Percentiles rank a stretch among this genome's conserved stretches.
phyloP scores from a whole-genome alignment of 1,140 invertebrate genomes.

The Vanessa atalanta region DNA sequence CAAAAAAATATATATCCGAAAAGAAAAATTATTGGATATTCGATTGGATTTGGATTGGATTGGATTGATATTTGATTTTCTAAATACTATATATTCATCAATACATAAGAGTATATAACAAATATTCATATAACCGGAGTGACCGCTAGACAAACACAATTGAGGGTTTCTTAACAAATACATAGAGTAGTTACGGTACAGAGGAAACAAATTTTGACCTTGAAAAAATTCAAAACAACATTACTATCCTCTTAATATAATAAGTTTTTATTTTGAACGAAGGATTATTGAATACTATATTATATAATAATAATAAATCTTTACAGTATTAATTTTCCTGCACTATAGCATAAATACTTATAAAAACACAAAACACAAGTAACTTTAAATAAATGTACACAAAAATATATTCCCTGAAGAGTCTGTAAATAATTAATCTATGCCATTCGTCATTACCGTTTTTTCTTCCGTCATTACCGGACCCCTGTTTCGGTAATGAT shows the following conservation, averaged over 20 bases:
- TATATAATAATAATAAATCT: too few species aligned
- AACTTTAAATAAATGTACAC: background rate
- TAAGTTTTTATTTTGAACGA: too few species aligned
- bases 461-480: constrained; percentile 67
- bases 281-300: too few species aligned
- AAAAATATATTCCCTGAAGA: constrained; percentile 12
- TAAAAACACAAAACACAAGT: too few species aligned
- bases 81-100: background rate
- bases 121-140: constrained; percentile 27
- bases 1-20: too few species aligned
- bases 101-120: background rate
- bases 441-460: constrained; percentile 64
- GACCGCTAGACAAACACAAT: constrained; percentile 36
- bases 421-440: constrained; percentile 47
- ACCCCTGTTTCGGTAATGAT: constrained; percentile 67
- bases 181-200: constrained; percentile 17
- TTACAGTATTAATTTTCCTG: too few species aligned
- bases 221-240: background rate
- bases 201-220: background rate
- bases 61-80: too few species aligned
- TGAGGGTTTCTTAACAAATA: constrained; percentile 29
- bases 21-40: too few species aligned
- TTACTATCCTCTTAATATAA: too few species aligned
- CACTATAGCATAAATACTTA: too few species aligned
- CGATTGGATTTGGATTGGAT: too few species aligned